Percentiles rank a stretch among this genome's conserved stretches.
Conservation (phyloP, 1,140 invertebrate species). For the Leptestheria dahalacensis region DNA sequence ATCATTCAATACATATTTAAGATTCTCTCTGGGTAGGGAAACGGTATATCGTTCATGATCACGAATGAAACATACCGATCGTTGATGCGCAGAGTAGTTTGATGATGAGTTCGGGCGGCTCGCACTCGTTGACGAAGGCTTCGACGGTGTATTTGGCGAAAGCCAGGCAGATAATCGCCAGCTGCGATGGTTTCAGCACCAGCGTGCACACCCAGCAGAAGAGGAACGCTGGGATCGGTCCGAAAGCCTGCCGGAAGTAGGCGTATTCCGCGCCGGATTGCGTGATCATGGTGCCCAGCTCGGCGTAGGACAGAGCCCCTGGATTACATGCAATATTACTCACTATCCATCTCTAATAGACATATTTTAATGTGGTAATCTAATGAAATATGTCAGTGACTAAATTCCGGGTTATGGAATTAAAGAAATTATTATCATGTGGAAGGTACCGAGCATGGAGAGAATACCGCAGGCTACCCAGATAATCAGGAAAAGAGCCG, state of each 20-base stretch:
- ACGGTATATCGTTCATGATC: too few relatives aligned
- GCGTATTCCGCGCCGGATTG: constrained; percentile 86
- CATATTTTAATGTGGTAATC: too few relatives aligned
- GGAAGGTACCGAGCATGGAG: constrained; percentile 77
- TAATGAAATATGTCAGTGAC: neutral
- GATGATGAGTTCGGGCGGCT: constrained; percentile 53
- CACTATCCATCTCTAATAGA: neutral
- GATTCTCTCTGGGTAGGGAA: too few relatives aligned
- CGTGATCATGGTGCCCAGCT: constrained; percentile 83
- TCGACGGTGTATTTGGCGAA: constrained; percentile 90
- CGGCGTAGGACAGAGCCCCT: constrained; percentile 82
- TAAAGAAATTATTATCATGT: constrained; percentile 28
- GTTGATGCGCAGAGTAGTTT: constrained; percentile 64
- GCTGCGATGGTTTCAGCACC: constrained; percentile 80
- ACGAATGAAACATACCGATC: constrained; percentile 41
- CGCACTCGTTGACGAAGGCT: constrained; percentile 70
- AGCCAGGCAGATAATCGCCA: constrained; percentile 84
- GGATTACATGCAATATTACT: neutral
- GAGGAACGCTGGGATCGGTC: constrained; percentile 71
- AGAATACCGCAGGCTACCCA: constrained; percentile 85
- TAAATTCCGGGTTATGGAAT: neutral
- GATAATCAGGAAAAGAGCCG: constrained; percentile 76
- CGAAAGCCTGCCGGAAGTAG: constrained; percentile 42
- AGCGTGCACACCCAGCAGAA: constrained; percentile 84
- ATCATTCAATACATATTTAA: too few relatives aligned